Evolutionary conservation across 2,888 invertebrate species (phyloP).

Genomic region (Rhamphomyia laevipes): DNA sequence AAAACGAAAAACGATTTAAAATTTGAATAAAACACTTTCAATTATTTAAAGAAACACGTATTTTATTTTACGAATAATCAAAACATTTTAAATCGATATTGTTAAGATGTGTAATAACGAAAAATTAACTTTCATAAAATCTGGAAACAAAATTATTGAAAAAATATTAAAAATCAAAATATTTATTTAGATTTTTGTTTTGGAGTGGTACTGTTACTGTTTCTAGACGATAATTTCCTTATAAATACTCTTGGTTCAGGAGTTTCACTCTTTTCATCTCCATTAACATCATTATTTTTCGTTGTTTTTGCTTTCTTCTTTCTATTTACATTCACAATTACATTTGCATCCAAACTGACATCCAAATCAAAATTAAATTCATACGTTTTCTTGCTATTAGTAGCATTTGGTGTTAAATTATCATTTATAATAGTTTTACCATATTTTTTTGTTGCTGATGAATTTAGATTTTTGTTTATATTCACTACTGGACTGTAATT

Average conservation of each 20-base stretch:
- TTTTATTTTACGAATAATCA: too few species aligned
- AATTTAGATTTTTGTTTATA: constrained; percentile 5
- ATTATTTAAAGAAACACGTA: too few species aligned
- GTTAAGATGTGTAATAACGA: too few species aligned
- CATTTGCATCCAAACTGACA: constrained; percentile 38
- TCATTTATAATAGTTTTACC: constrained; percentile 34
- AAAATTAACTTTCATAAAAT: too few species aligned
- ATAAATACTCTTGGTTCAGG: background rate
- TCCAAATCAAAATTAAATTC: constrained; percentile 37
- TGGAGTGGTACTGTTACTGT: background rate
- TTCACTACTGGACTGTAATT: constrained; percentile 27
- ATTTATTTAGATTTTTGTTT: background rate
- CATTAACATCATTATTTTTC: constrained; percentile 3
- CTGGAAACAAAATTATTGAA: too few species aligned
- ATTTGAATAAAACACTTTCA: too few species aligned
- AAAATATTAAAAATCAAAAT: too few species aligned
- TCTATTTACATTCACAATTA: constrained; percentile 35
- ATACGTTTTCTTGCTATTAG: constrained; percentile 31
- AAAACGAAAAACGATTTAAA: too few species aligned
- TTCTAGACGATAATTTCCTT: background rate
- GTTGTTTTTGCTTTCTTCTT: constrained; percentile 24
- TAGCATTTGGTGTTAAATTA: constrained; percentile 28
- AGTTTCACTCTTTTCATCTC: background rate
- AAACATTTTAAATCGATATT: too few species aligned
- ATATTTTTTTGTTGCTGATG: constrained; percentile 19